Base-by-base conservation (phyloP, 1,140 invertebrate species). In the Drosophila miranda region DNA sequence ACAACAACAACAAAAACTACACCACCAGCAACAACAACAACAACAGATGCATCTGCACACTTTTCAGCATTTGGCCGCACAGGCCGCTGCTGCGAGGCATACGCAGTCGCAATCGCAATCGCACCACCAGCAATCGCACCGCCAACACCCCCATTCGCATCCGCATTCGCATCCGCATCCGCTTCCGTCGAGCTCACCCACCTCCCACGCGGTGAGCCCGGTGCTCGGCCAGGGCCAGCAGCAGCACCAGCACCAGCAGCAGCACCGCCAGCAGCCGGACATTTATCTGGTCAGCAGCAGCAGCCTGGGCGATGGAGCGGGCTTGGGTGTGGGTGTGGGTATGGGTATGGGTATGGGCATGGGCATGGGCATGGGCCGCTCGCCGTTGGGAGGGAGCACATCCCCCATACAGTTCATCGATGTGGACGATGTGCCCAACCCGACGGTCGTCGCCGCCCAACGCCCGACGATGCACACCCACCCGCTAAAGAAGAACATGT, bases 341-440 rank as follows among this genome's bases (percentile, higher is more conserved):
- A 34, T 83, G 51, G 86, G 84, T 44, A 51, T 84, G 74, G 73
- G 63, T 19, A 28, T 82, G 75, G 78, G 78, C 46, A 34, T 82
- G 52, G 70, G 73, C 9, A 28, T 82, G 75, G 78, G 78, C 46
- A 34, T 82, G 52, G 70, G 73, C 9, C 63, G 86, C 44, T 75
- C 78, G 16, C 26, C 49, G 55, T 48, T 81, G 50, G 89, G 89
- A 74, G 79, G 89, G 70, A 90, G 89, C 74, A 89, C 83, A 60
- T 90, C 82, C 74, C 89, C 89, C 61, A 90, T 90, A 61, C 89
- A 90, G 30, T 90, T 90, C 62, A 90, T 90, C 70, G 89, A 90
- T 75, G 72, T 86, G 74, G 82, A 86, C 76, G 86, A 90, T 80
- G 74, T 90, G 89, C 88, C 88, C 52, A 59, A 55, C 21, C 38